Base-by-base conservation (phyloP, 1,140 invertebrate species). In the Hyposmocoma kahamanoa region DNA sequence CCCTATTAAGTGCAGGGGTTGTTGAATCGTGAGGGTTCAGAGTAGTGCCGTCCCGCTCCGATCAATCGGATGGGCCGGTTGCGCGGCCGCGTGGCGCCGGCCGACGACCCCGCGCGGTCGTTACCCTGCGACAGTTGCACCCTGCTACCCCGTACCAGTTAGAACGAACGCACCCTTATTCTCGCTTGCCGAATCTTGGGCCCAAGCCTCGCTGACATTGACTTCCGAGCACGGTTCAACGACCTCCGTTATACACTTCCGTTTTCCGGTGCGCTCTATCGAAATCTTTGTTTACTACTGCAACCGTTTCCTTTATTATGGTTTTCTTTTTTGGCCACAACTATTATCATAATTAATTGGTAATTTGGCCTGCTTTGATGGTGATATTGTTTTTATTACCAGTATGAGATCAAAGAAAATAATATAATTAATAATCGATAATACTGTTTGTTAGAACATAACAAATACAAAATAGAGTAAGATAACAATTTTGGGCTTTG, bases 181-280 rank as follows among this genome's bases (percentile, higher is more conserved):
- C 69, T 28, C 24, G 24, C 24, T 72, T 73, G 67, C 72, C 76
- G 74, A 84, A 84, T 82, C 75, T 78, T 81, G 69, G 80, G 65
- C 63, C 72, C 62, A 53, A n/a, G n/a, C n/a, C 57, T 59, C 56
- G 61, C 77, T 84, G 81, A 82, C 81, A 84, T 84, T 84, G 78
- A 84, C 78, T 84, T 70, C 56, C 26, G 64, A 15, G 53, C 53
- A 39, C 47, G 64, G 74, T 79, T 84, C 73, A 74, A 67, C 56
- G 71, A 75, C 58, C 77, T 60, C 55, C 56, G 43, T 19, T 36
- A 53, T 24, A 61, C 48, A 64, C 65, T 81, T 78, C 76, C 70
- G 68, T 63, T 72, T 78, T 78, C 74, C 72, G 67, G 53, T 69
- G 58, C 67, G 59, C 63, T 60, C 53, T 69, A 67, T 67, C 63